phyloP scores from a whole-genome alignment of 2,888 invertebrate genomes.

The Phasia obesa region DNA sequence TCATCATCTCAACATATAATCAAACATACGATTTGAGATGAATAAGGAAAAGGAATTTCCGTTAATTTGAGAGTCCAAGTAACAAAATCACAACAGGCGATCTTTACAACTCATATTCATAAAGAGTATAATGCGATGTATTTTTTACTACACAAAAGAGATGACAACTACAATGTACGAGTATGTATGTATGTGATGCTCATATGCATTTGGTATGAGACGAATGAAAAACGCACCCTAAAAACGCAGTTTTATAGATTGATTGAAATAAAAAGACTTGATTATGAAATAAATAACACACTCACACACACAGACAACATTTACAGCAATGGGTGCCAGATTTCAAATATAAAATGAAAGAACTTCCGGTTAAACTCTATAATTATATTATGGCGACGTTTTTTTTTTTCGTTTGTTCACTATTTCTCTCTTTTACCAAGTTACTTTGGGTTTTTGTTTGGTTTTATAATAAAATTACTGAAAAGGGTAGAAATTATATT shows the following conservation, averaged over 20 bases:
- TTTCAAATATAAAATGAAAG: constrained; percentile 73
- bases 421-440: constrained; percentile 4
- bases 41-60: constrained; percentile 63
- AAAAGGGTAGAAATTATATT: constrained; percentile 61
- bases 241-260: constrained; percentile 56
- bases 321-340: constrained; percentile 9
- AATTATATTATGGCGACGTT: constrained; percentile 69
- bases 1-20: constrained; percentile 46
- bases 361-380: constrained; percentile 75
- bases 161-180: constrained; percentile 46
- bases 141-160: constrained; percentile 22
- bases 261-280: constrained; percentile 34
- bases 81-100: constrained; percentile 70
- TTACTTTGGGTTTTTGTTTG: constrained; percentile 31
- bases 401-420: constrained; percentile 20
- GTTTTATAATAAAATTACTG: constrained; percentile 57
- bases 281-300: constrained; percentile 10
- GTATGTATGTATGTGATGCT: not conserved
- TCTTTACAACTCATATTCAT: constrained; percentile 20
- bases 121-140: not conserved
- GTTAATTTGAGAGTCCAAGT: constrained; percentile 67
- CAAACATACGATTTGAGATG: constrained; percentile 36
- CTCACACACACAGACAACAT: not conserved
- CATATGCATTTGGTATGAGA: constrained; percentile 12
- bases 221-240: constrained; percentile 56